A percentile compares a stretch with the other conserved stretches of the same genome.
phyloP scores from a whole-genome alignment of 2,797 vertebrate genomes.

The Cossypha caffra region DNA sequence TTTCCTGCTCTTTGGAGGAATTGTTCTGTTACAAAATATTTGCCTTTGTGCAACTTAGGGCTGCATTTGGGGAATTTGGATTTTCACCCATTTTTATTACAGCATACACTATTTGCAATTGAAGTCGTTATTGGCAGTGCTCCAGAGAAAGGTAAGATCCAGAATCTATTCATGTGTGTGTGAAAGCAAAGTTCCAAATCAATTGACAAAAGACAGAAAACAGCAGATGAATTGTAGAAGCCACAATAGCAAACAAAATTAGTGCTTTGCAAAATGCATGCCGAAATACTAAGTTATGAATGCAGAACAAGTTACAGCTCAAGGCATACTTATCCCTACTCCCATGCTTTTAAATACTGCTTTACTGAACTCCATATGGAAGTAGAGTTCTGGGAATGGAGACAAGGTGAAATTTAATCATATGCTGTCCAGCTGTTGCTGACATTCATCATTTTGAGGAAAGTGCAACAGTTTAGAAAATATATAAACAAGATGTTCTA shows the following conservation, averaged over 20 bases:
- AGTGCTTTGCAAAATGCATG: not conserved
- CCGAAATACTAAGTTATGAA: not conserved
- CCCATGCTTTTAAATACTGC: not conserved
- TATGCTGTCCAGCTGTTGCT: slow-evolving; percentile 57
- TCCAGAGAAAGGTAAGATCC: slow-evolving; percentile 17
- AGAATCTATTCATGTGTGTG: not conserved
- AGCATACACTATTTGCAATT: not conserved
- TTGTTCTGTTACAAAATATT: not conserved
- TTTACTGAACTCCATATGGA: slow-evolving; percentile 51
- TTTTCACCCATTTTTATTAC: not conserved
- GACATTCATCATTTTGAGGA: slow-evolving; percentile 50
- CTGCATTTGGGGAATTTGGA: not conserved
- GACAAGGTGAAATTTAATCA: slow-evolving; percentile 60
- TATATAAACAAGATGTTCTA: slow-evolving; percentile 64
- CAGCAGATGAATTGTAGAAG: not conserved
- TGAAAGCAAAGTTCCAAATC: not conserved
- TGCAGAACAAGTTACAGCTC: not conserved
- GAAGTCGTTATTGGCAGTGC: not conserved
- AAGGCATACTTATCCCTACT: not conserved
- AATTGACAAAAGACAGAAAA: not conserved
- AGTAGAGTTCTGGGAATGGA: slow-evolving; percentile 39
- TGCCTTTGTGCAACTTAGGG: not conserved
- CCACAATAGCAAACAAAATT: slow-evolving; percentile 6
- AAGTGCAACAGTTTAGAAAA: slow-evolving; percentile 51
- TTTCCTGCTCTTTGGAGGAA: not conserved